Evolutionary conservation across 2,888 invertebrate species (phyloP).

Genomic region (Bedellia somnulentella): DNA sequence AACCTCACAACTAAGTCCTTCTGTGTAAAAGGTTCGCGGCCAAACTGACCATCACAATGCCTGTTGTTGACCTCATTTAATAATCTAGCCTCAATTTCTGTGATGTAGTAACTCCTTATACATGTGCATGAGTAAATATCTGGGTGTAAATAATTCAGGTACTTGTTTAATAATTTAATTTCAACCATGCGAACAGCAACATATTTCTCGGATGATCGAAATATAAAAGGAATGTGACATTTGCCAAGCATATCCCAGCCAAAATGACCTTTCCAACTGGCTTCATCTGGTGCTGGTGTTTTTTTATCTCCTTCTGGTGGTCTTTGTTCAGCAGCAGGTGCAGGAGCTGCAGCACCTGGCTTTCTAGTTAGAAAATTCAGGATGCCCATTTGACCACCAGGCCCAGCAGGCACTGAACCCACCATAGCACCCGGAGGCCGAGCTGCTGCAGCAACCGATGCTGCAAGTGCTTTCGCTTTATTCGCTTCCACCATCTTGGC

Average conservation of each 20-base stretch:
- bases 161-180: slow-evolving; percentile 84
- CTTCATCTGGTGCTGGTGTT: slow-evolving; percentile 66
- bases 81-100: slow-evolving; percentile 85
- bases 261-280: slow-evolving; percentile 80
- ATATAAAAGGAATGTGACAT: slow-evolving; percentile 85
- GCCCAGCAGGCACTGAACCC: slow-evolving; percentile 29
- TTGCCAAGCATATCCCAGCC: slow-evolving; percentile 90
- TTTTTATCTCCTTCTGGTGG: slow-evolving; percentile 37
- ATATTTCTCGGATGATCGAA: slow-evolving; percentile 80
- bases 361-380: slow-evolving; percentile 63
- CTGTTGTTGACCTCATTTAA: slow-evolving; percentile 90
- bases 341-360: slow-evolving; percentile 18
- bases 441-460: slow-evolving; percentile 52
- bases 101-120: slow-evolving; percentile 90
- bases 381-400: slow-evolving; percentile 59
- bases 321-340: slow-evolving; percentile 23
- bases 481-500: slow-evolving; percentile 85
- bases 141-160: slow-evolving; percentile 84
- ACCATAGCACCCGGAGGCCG: slow-evolving; percentile 41
- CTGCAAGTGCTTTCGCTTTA: slow-evolving; percentile 63
- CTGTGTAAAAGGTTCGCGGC: slow-evolving; percentile 81
- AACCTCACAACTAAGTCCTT: slow-evolving; percentile 89
- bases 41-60: slow-evolving; percentile 90
- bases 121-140: slow-evolving; percentile 91
- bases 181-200: slow-evolving; percentile 95